Percentiles rank a stretch among this genome's conserved stretches.
These are phyloP conservation scores for Bombus waltoni DNA, from an alignment of 1,140 invertebrate genomes.

Conservation along the genomic window DNA sequence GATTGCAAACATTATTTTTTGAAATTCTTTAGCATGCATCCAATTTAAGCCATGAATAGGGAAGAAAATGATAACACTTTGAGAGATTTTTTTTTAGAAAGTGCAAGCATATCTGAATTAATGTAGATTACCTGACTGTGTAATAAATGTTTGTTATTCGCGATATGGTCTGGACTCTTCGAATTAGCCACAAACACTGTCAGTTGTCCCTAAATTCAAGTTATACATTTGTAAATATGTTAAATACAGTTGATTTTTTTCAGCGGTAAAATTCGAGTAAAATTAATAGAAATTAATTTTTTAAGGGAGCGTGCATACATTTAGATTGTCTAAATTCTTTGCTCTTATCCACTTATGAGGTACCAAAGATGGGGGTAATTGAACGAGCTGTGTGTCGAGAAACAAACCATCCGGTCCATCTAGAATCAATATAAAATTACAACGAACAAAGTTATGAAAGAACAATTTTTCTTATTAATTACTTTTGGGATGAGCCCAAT, in stretches of 20 bases:
- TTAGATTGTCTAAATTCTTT: constrained; percentile 45
- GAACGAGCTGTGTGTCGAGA: constrained; percentile 46
- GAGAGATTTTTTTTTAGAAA: neutral
- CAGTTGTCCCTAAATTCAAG: constrained; percentile 22
- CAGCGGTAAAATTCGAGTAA: too few species aligned
- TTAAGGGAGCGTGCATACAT: constrained; percentile 15
- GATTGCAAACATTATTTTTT: neutral
- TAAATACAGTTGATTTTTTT: neutral
- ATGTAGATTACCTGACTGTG: constrained; percentile 62
- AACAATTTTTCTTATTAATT: neutral
- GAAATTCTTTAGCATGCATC: too few species aligned
- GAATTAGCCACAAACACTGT: constrained; percentile 24
- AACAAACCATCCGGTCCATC: constrained; percentile 51
- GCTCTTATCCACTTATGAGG: constrained; percentile 62
- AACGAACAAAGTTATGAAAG: neutral
- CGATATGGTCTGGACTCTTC: constrained; percentile 58
- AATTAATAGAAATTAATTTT: neutral
- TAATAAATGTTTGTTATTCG: constrained; percentile 65
- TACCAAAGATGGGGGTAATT: constrained; percentile 59
- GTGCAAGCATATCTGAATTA: neutral
- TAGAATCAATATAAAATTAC: constrained; percentile 1
- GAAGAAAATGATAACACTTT: neutral
- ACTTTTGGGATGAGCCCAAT: constrained; percentile 65
- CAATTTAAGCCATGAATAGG: neutral
- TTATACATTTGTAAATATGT: neutral